phyloP scores from a whole-genome alignment of 2,797 vertebrate species.

The Chrosomus eos region DNA sequence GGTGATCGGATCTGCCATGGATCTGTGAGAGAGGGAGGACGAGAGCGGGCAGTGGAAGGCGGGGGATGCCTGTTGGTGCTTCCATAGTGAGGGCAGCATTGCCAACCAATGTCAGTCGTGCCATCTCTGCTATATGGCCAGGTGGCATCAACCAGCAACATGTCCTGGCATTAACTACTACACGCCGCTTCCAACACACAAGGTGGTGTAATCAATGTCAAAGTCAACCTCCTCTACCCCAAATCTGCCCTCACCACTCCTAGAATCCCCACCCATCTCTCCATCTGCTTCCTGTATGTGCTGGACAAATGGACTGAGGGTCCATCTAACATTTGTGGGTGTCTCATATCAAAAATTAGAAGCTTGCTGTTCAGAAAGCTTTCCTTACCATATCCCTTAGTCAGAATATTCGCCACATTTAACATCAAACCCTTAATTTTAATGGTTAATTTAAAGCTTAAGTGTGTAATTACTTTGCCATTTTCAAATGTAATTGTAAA shows the following conservation, averaged over 20 bases:
- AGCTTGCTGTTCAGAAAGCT: not conserved
- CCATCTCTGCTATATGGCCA: slow-evolving; percentile 54
- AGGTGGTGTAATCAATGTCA: slow-evolving; percentile 74
- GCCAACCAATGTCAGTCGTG: slow-evolving; percentile 46
- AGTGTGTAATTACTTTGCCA: not conserved
- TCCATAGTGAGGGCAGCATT: slow-evolving; percentile 19
- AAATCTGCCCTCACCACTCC: slow-evolving; percentile 34
- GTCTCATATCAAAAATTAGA: not conserved
- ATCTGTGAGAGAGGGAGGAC: slow-evolving; percentile 29
- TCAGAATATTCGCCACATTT: not conserved
- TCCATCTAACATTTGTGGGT: not conserved
- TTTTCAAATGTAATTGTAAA: not conserved
- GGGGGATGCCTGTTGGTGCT: slow-evolving; percentile 43
- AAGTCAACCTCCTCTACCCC: slow-evolving; percentile 65
- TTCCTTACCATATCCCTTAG: not conserved
- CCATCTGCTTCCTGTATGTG: slow-evolving; percentile 70
- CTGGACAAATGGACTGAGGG: slow-evolving; percentile 58
- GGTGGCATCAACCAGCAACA: slow-evolving; percentile 58
- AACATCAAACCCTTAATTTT: not conserved
- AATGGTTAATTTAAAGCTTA: not conserved
- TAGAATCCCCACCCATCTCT: slow-evolving; percentile 55
- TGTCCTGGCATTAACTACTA: slow-evolving; percentile 44
- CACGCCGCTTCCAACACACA: slow-evolving; percentile 53
- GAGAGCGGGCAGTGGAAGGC: not conserved
- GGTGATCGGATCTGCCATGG: slow-evolving; percentile 62